phyloP scores from a whole-genome alignment of 1,140 invertebrate species.

The Pseudomyrmex cubaensis region DNA sequence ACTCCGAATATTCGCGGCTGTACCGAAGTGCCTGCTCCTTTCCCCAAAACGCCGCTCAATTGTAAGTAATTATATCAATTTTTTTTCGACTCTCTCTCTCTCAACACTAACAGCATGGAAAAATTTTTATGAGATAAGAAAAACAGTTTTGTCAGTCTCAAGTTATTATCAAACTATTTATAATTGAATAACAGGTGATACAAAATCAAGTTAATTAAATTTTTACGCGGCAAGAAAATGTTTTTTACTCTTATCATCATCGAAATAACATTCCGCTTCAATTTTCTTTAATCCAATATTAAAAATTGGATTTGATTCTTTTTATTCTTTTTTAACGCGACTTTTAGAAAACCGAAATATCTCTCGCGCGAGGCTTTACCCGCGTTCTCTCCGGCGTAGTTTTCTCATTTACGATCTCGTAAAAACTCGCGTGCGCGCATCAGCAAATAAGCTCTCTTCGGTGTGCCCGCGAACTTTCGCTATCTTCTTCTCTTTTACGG shows the following conservation, averaged over 20 bases:
- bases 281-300: background rate
- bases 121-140: background rate
- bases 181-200: too few species aligned
- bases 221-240: too few species aligned
- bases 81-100: background rate
- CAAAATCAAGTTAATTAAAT: too few species aligned
- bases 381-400: conserved; percentile 15
- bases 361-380: background rate
- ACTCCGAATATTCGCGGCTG: conserved; percentile 79
- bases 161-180: background rate
- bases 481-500: conserved; percentile 19
- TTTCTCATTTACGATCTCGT: conserved; percentile 30
- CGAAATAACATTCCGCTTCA: background rate
- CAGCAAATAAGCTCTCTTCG: background rate
- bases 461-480: background rate
- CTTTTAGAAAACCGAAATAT: background rate
- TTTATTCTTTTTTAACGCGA: background rate
- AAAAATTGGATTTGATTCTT: background rate
- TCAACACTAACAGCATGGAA: background rate
- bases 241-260: too few species aligned
- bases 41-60: conserved; percentile 81
- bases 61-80: conserved; percentile 75
- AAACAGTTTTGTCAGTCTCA: background rate
- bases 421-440: background rate
- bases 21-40: conserved; percentile 83